Percentiles rank a stretch among this genome's conserved stretches.
phyloP scores from a whole-genome alignment of 2,888 invertebrate genomes.

The Nymphalis c-album region DNA sequence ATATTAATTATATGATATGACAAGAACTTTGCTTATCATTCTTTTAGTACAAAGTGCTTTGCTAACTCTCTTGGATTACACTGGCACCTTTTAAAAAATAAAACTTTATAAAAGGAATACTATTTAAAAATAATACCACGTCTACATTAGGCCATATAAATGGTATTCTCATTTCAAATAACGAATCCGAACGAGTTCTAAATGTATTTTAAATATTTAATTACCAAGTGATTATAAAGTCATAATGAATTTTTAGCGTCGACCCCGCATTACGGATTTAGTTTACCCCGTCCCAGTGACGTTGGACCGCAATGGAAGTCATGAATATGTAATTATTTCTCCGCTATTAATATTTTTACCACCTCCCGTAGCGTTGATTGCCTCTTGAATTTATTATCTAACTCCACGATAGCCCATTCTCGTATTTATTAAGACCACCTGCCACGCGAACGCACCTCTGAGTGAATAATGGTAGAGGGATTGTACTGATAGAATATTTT shows the following conservation, averaged over 20 bases:
- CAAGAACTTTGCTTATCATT: too few relatives aligned
- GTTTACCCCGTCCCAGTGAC: slow-evolving; percentile 51
- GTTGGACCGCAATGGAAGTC: slow-evolving; percentile 58
- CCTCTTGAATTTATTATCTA: slow-evolving; percentile 81
- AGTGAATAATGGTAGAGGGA: slow-evolving; percentile 75
- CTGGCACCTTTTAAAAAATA: too few relatives aligned
- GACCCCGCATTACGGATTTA: slow-evolving; percentile 60
- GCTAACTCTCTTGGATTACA: too few relatives aligned
- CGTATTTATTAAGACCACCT: slow-evolving; percentile 82
- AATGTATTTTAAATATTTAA: slow-evolving; percentile 14
- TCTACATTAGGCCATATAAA: too few relatives aligned
- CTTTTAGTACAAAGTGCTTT: too few relatives aligned
- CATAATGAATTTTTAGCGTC: slow-evolving; percentile 39
- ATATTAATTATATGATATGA: too few relatives aligned
- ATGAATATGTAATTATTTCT: slow-evolving; percentile 81
- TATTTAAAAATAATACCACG: too few relatives aligned
- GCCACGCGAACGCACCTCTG: slow-evolving; percentile 67
- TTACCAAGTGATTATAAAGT: slow-evolving; percentile 17
- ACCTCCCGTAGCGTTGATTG: slow-evolving; percentile 78
- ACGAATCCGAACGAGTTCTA: not conserved
- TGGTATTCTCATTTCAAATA: not conserved
- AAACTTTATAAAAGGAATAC: too few relatives aligned
- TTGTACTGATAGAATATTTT: slow-evolving; percentile 80
- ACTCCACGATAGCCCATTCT: slow-evolving; percentile 75
- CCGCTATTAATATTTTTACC: slow-evolving; percentile 81